Conservation (phyloP, 2,113 vertebrate genomes). For the Ochotona curzoniae region DNA sequence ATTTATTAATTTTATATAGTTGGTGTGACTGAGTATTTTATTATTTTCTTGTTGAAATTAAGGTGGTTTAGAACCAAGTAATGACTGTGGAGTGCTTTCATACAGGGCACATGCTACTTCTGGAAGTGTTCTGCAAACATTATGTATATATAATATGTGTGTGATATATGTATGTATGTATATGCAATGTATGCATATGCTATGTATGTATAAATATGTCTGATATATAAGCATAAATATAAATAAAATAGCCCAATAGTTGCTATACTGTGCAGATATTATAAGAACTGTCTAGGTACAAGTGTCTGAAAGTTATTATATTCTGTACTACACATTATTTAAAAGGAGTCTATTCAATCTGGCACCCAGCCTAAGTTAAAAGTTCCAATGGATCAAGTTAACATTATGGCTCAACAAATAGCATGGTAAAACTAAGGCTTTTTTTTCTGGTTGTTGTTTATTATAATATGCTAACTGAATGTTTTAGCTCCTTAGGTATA, state of each 20-base stretch:
- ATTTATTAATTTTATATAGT: neutral
- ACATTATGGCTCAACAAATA: neutral
- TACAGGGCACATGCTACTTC: neutral
- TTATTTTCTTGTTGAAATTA: conserved; percentile 32
- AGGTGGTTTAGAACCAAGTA: neutral
- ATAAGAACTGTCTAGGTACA: neutral
- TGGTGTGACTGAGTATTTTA: neutral
- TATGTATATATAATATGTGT: neutral
- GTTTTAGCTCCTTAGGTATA: neutral
- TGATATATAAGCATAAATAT: no score
- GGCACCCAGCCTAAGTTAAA: neutral
- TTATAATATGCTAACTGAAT: neutral
- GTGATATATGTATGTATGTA: no score
- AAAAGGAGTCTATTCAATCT: neutral
- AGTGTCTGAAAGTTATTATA: neutral
- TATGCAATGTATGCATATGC: no score
- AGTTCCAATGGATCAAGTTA: conserved; percentile 21
- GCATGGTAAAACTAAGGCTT: neutral
- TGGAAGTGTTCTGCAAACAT: neutral
- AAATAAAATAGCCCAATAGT: neutral
- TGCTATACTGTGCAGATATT: neutral
- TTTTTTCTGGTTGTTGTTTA: conserved; percentile 8
- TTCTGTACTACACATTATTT: neutral
- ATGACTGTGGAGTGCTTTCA: neutral
- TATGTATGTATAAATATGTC: neutral